Conservation (phyloP, 2,888 invertebrate genomes). For the Habroteleia sp. region DNA sequence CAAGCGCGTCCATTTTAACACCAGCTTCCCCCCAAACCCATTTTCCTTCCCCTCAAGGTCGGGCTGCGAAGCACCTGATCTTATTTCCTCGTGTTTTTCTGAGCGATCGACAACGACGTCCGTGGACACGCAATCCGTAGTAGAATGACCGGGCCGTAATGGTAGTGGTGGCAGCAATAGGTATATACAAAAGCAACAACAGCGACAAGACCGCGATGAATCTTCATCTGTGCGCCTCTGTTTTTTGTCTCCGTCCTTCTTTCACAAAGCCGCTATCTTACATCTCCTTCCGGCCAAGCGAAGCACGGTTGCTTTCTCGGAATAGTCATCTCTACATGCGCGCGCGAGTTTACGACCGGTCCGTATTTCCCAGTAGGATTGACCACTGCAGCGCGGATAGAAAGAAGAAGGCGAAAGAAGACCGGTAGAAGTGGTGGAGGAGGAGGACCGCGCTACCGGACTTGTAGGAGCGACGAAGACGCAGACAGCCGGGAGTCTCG, state of each 20-base stretch:
- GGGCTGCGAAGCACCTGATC: slow-evolving; percentile 23
- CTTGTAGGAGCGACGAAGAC: slow-evolving; percentile 11
- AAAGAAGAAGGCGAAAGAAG: slow-evolving; percentile 45
- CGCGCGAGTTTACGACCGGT: slow-evolving; percentile 60
- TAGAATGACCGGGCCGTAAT: slow-evolving; percentile 13
- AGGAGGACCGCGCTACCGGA: slow-evolving; percentile 14
- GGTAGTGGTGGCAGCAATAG: slow-evolving; percentile 30
- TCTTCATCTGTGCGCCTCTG: slow-evolving; percentile 24
- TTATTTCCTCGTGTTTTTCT: slow-evolving; percentile 53
- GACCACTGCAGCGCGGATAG: slow-evolving; percentile 56
- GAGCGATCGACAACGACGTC: slow-evolving; percentile 41
- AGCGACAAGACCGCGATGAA: slow-evolving; percentile 31
- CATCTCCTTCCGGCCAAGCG: slow-evolving; percentile 2
- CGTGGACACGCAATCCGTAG: slow-evolving; percentile 41
- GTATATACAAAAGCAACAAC: slow-evolving; percentile 25
- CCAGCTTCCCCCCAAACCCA: slow-evolving; percentile 2
- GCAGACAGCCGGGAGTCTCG: slow-evolving; percentile 28
- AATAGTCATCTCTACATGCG: slow-evolving; percentile 58
- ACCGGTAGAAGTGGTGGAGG: slow-evolving; percentile 36
- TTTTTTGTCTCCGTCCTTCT: not conserved
- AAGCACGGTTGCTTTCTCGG: slow-evolving; percentile 56
- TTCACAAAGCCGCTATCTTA: not conserved
- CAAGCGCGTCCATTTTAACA: not conserved
- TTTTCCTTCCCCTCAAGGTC: slow-evolving; percentile 41
- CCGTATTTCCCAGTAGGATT: slow-evolving; percentile 59